phyloP scores from a whole-genome alignment of 1,140 invertebrate species.

The Notospermus geniculatus region DNA sequence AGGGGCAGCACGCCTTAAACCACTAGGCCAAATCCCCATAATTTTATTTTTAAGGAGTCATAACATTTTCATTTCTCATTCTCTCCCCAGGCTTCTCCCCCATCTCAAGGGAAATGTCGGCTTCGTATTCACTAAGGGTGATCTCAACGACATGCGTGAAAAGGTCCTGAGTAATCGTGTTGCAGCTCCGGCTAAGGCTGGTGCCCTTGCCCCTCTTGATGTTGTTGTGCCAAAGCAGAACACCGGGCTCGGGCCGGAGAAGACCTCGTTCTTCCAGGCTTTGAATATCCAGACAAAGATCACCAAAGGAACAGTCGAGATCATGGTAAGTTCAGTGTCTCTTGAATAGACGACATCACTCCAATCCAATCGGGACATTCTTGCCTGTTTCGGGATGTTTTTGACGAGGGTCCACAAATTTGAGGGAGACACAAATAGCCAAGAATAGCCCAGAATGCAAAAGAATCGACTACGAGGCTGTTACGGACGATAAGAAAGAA shows the following conservation, averaged over 20 bases:
- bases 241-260: constrained; percentile 97
- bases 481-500: too few species aligned
- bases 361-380: too few species aligned
- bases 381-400: too few species aligned
- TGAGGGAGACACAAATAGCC: too few species aligned
- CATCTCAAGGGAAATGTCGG: constrained; percentile 98
- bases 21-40: too few species aligned
- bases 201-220: constrained; percentile 92
- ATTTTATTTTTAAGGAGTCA: too few species aligned
- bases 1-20: too few species aligned
- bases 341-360: too few species aligned
- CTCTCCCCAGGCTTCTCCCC: constrained; percentile 69
- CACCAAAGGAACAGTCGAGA: constrained; percentile 99
- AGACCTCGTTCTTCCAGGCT: constrained; percentile 99
- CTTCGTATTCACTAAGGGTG: constrained; percentile 96
- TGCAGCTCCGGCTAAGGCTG: constrained; percentile 88
- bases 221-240: constrained; percentile 98
- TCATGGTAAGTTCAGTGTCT: constrained; percentile 69
- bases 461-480: too few species aligned
- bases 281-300: constrained; percentile 99
- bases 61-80: constrained; percentile 7
- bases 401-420: too few species aligned
- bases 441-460: too few species aligned
- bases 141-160: constrained; percentile 90
- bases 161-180: constrained; percentile 84